A percentile compares a stretch with the other conserved stretches of the same genome.
Conservation (phyloP, 2,797 vertebrate species). For the Neostethus bicornis region DNA sequence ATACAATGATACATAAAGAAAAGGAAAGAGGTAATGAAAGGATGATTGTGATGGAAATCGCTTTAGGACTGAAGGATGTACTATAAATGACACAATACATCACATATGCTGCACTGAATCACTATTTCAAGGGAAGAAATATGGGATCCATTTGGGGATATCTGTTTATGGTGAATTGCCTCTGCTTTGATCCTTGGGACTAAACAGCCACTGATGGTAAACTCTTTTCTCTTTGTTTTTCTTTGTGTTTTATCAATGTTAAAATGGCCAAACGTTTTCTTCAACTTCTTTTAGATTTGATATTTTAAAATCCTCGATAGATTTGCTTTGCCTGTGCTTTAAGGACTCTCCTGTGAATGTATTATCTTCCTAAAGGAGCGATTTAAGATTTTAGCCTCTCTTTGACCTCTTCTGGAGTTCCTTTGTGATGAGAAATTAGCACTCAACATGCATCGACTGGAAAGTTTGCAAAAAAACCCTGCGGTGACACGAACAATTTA, state of each 20-base stretch:
- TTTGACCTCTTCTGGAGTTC: conserved; percentile 41
- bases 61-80: conserved; percentile 37
- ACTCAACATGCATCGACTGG: conserved; percentile 20
- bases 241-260: conserved; percentile 5
- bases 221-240: conserved; percentile 9
- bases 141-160: not conserved
- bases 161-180: not conserved
- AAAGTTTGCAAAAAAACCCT: conserved; percentile 13
- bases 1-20: conserved; percentile 24
- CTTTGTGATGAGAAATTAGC: conserved; percentile 27
- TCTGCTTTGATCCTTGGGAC: not conserved
- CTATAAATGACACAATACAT: conserved; percentile 57
- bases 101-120: not conserved
- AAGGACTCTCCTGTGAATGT: conserved; percentile 40
- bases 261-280: conserved; percentile 15
- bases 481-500: conserved; percentile 11
- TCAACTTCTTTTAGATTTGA: conserved; percentile 14
- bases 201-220: not conserved
- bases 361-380: conserved; percentile 55
- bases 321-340: conserved; percentile 13
- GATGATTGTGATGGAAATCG: conserved; percentile 43
- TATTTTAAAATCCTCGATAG: conserved; percentile 11
- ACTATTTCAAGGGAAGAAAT: not conserved
- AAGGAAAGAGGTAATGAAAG: conserved; percentile 32
- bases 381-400: conserved; percentile 46